Evolutionary conservation across 2,888 invertebrate species (phyloP).

Genomic region (Pristionchus maxplancki): DNA sequence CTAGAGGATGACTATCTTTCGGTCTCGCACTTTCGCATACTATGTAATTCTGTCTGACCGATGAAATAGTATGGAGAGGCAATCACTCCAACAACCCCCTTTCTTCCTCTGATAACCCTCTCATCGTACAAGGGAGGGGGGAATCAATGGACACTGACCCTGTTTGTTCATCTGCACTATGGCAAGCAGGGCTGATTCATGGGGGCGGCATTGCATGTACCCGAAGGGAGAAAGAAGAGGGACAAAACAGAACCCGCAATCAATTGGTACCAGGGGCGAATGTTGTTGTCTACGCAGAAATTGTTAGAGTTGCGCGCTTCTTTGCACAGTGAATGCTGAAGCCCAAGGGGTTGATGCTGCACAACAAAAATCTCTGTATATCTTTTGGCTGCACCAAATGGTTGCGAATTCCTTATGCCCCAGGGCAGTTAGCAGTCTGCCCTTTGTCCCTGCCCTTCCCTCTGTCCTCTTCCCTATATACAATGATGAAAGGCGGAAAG

Average conservation of each 20-base stretch:
- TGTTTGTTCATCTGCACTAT: conserved; percentile 36
- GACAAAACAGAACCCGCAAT: not conserved
- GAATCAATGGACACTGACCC: conserved; percentile 40
- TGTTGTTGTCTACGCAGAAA: not conserved
- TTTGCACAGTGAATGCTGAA: not conserved
- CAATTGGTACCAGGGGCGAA: no score
- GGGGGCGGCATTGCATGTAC: not conserved
- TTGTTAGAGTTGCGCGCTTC: not conserved
- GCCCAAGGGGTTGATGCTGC: not conserved
- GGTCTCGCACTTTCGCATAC: not conserved
- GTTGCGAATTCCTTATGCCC: not conserved
- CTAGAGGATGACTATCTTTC: not conserved
- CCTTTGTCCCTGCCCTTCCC: not conserved
- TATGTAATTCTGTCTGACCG: not conserved
- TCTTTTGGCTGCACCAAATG: not conserved
- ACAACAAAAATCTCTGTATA: not conserved
- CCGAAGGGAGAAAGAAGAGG: not conserved
- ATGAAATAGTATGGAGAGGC: not conserved
- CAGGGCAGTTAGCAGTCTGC: no score
- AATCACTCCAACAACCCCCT: not conserved
- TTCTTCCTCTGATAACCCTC: not conserved
- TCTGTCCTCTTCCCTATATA: not conserved
- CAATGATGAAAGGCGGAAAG: not conserved
- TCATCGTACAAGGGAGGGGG: conserved; percentile 12
- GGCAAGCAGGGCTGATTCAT: conserved; percentile 24